Conservation (phyloP, 2,888 invertebrate species). For the Sussaba pulchella region DNA sequence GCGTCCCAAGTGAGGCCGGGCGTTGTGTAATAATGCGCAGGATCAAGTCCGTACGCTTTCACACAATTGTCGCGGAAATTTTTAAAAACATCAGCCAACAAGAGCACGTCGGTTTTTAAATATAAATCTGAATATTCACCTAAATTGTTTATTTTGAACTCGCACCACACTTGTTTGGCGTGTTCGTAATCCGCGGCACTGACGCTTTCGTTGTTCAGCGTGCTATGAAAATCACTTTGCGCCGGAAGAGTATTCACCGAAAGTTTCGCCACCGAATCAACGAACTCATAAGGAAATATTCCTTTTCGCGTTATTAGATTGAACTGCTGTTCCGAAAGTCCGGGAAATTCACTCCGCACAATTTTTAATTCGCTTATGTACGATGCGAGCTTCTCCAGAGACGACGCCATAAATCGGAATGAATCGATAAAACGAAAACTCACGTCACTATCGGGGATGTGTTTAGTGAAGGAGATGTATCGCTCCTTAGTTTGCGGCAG, state of each 20-base stretch:
- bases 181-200: constrained; percentile 73
- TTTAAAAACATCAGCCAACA: constrained; percentile 80
- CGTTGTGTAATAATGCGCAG: constrained; percentile 65
- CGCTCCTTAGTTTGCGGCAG: constrained; percentile 70
- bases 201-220: constrained; percentile 66
- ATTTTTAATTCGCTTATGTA: constrained; percentile 63
- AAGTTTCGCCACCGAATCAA: constrained; percentile 69
- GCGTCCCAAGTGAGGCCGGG: constrained; percentile 62
- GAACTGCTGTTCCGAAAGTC: too few relatives aligned
- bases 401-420: constrained; percentile 74
- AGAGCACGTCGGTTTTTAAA: constrained; percentile 79
- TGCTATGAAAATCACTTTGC: constrained; percentile 69
- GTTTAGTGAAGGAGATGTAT: constrained; percentile 76
- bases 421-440: constrained; percentile 41
- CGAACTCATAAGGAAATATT: constrained; percentile 77
- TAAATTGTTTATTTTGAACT: constrained; percentile 75
- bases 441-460: constrained; percentile 30
- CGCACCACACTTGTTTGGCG: constrained; percentile 77
- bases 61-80: constrained; percentile 76
- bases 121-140: constrained; percentile 80
- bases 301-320: too few relatives aligned
- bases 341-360: constrained; percentile 46
- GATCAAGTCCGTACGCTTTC: constrained; percentile 76
- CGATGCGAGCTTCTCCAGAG: constrained; percentile 73
- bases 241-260: constrained; percentile 65